Base-by-base conservation (phyloP, 2,797 vertebrate species). In the Sarcoramphus papa region DNA sequence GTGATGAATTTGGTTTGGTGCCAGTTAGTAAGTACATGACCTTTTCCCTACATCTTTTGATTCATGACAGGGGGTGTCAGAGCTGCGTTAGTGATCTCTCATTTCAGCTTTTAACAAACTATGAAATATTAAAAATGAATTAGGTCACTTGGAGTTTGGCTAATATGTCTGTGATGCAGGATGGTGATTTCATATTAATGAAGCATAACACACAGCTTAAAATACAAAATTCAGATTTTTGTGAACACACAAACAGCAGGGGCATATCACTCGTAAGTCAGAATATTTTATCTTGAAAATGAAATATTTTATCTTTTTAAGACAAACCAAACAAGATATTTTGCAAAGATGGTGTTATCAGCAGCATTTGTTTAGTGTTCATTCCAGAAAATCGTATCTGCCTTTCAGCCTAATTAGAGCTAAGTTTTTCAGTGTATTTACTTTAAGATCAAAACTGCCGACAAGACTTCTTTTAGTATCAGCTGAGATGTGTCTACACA, bases 71-170 rank as follows among this genome's bases (percentile, higher is more conserved):
- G 53, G 89, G 84, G 79, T 69, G 93, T 94, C 70, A 68, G 90
- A 93, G 86, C 91, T 16, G 8, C 48, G 79, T 90, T 92, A 82
- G 91, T 56, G 85, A 93, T 97, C 94, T 95, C 92, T 90, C 6
- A 1, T 87, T 97, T 87, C 86, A 79, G 81, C 95, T 94, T 93
- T 96, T 94, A 95, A 91, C 91, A 84, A 97, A 96, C 85, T 92
- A 94, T 95, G 95, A 96, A 97, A 97, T 96, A 97, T 96, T 96
- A 94, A 96, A 95, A 96, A 93, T 92, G 1, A 96, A 94, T 93
- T 88, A 78, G 95, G 92, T 92, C 62, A 64, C 72, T 91, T 81
- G 65, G 75, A 97, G 72, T 78, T 93, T 0, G 3, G 88, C 87
- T 96, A 93, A 75, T 92, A 50, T 65, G 73, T 78, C 86, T 93